A percentile compares a stretch with the other conserved stretches of the same genome.
Evolutionary conservation across 2,113 vertebrate species (phyloP).

Genomic region (Epinephelus fuscoguttatus): DNA sequence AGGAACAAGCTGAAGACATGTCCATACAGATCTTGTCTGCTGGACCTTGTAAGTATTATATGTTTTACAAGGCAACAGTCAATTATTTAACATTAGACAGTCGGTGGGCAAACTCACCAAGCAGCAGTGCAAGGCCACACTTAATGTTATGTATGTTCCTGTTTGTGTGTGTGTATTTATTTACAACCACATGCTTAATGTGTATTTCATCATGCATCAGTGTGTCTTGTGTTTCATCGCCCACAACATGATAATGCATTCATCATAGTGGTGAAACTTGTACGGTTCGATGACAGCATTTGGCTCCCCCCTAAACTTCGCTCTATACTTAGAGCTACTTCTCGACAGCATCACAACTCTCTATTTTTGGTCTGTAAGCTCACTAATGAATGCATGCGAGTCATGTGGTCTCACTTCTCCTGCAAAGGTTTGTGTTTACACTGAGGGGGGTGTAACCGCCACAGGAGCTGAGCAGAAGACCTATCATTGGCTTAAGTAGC

Average conservation of each 20-base stretch:
- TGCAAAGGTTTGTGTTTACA: conserved; percentile 56
- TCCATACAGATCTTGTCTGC: conserved; percentile 66
- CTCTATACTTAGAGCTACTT: conserved; percentile 52
- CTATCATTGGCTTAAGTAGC: conserved; percentile 5
- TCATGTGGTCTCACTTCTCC: conserved; percentile 54
- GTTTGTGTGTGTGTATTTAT: not conserved
- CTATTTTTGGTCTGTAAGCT: conserved; percentile 58
- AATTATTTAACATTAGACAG: conserved; percentile 32
- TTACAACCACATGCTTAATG: not conserved
- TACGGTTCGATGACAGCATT: not conserved
- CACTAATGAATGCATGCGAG: conserved; percentile 47
- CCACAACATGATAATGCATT: not conserved
- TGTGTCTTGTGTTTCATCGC: not conserved
- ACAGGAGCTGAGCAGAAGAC: conserved; percentile 11
- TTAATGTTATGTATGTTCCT: not conserved
- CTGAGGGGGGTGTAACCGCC: conserved; percentile 6
- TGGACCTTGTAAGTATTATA: conserved; percentile 68
- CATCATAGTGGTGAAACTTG: not conserved
- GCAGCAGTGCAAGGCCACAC: not conserved
- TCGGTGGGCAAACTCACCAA: not conserved
- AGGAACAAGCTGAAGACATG: conserved; percentile 56
- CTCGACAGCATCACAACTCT: conserved; percentile 35
- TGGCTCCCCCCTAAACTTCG: conserved; percentile 7
- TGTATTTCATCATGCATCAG: not conserved
- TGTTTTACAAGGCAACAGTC: conserved; percentile 7